Evolutionary conservation across 2,797 vertebrate species (phyloP).

Genomic region (Gobionotothen gibberifrons): DNA sequence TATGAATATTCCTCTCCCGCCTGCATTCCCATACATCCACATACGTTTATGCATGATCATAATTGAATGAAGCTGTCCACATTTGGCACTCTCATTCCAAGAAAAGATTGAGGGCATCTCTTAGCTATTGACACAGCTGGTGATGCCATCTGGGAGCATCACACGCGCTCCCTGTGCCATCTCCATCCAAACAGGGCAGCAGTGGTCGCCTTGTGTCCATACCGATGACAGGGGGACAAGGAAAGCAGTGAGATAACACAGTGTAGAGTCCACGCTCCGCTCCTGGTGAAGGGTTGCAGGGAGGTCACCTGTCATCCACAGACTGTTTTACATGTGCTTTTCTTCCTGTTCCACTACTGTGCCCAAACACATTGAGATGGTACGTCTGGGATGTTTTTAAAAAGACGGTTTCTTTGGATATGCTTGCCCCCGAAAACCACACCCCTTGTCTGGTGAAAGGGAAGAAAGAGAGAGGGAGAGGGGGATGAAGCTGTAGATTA

Average conservation of each 20-base stretch:
- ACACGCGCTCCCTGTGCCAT: slow-evolving; percentile 56
- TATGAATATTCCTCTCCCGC: slow-evolving; percentile 17
- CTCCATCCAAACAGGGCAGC: slow-evolving; percentile 61
- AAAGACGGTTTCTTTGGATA: slow-evolving; percentile 51
- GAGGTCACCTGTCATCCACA: slow-evolving; percentile 48
- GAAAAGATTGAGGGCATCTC: slow-evolving; percentile 79
- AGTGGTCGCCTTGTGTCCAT: slow-evolving; percentile 57
- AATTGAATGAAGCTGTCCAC: slow-evolving; percentile 59
- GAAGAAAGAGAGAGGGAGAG: slow-evolving; percentile 32
- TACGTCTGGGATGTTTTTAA: slow-evolving; percentile 33
- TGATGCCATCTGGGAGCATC: slow-evolving; percentile 82
- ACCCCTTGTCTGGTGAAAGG: slow-evolving; percentile 72
- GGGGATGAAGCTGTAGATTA: slow-evolving; percentile 81
- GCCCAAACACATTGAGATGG: slow-evolving; percentile 10
- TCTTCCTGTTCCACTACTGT: neutral
- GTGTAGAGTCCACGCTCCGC: slow-evolving; percentile 44
- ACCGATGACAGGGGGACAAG: slow-evolving; percentile 72
- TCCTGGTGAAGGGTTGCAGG: slow-evolving; percentile 29
- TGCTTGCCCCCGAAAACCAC: slow-evolving; percentile 52
- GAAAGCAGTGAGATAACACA: slow-evolving; percentile 49
- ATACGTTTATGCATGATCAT: slow-evolving; percentile 36
- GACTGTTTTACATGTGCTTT: slow-evolving; percentile 33
- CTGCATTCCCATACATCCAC: slow-evolving; percentile 33
- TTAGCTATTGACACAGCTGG: slow-evolving; percentile 82
- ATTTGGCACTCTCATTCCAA: slow-evolving; percentile 64